Percentiles rank a stretch among this genome's conserved stretches.
Evolutionary conservation across 2,113 vertebrate genomes (phyloP).

Genomic region (Oxyura jamaicensis): DNA sequence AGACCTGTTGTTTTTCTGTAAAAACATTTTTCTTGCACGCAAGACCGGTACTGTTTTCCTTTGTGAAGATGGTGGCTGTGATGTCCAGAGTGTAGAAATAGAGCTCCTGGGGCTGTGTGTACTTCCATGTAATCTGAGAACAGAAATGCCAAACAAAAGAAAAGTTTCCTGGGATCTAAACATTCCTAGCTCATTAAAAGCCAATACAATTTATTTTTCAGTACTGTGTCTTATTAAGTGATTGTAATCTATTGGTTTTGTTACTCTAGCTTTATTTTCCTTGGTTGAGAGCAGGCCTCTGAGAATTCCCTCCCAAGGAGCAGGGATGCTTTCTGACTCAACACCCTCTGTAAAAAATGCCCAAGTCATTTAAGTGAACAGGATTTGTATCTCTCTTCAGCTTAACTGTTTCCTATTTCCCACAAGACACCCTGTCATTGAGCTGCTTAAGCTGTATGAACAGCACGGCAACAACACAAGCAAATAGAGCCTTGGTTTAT

Average conservation of each 20-base stretch:
- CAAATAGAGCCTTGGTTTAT: conserved; percentile 33
- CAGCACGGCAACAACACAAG: neutral
- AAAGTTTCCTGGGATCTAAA: neutral
- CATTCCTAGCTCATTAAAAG: neutral
- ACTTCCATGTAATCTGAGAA: neutral
- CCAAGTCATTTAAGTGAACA: neutral
- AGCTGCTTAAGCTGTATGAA: neutral
- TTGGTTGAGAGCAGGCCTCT: neutral
- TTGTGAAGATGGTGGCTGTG: neutral
- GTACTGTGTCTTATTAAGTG: neutral
- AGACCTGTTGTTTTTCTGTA: neutral
- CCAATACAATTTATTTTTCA: too few species aligned
- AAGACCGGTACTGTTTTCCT: neutral
- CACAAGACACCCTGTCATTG: neutral
- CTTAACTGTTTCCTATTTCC: conserved; percentile 36
- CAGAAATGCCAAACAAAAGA: neutral
- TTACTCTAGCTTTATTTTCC: neutral
- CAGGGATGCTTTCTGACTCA: neutral
- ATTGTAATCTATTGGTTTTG: neutral
- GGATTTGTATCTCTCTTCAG: conserved; percentile 39
- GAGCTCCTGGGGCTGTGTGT: neutral
- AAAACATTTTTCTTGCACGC: neutral
- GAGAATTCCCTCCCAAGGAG: neutral
- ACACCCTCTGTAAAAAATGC: neutral
- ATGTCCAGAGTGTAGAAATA: neutral